Evolutionary conservation across 2,797 vertebrate genomes (phyloP).

Genomic region (Catamblyrhynchus diadema): DNA sequence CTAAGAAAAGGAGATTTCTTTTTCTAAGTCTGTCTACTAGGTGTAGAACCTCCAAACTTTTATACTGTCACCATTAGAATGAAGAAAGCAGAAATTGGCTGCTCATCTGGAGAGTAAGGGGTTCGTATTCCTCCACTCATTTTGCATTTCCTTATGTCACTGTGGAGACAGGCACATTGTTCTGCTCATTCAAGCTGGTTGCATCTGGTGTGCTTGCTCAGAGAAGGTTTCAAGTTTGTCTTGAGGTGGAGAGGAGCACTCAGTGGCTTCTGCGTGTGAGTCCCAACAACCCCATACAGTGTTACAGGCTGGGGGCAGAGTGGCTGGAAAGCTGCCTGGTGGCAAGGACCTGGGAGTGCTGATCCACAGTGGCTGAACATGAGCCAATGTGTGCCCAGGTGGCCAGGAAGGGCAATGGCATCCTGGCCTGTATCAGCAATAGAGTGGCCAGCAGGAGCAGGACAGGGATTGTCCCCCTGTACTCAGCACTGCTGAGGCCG

Average conservation of each 20-base stretch:
- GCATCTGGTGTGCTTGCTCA: not conserved
- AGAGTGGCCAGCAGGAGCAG: not conserved
- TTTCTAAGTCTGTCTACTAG: not conserved
- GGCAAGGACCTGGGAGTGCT: not conserved
- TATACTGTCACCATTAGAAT: not conserved
- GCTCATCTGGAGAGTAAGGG: not conserved
- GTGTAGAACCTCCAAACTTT: not conserved
- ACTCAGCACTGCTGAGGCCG: not conserved
- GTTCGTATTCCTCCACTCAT: not conserved
- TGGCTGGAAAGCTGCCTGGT: not conserved
- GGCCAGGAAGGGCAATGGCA: not conserved
- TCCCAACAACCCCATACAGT: rapidly evolving
- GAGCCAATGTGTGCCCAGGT: not conserved
- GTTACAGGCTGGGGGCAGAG: not conserved
- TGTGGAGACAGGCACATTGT: rapidly evolving
- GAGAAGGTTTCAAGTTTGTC: not conserved
- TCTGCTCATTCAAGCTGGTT: not conserved
- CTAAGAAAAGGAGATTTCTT: not conserved
- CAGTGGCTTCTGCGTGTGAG: not conserved
- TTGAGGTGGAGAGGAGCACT: not conserved
- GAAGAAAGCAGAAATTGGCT: not conserved
- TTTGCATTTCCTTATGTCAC: rapidly evolving
- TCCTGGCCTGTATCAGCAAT: rapidly evolving
- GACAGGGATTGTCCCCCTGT: not conserved
- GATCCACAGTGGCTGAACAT: rapidly evolving